Base-by-base conservation (phyloP, 2,113 vertebrate species). In the Suncus etruscus region DNA sequence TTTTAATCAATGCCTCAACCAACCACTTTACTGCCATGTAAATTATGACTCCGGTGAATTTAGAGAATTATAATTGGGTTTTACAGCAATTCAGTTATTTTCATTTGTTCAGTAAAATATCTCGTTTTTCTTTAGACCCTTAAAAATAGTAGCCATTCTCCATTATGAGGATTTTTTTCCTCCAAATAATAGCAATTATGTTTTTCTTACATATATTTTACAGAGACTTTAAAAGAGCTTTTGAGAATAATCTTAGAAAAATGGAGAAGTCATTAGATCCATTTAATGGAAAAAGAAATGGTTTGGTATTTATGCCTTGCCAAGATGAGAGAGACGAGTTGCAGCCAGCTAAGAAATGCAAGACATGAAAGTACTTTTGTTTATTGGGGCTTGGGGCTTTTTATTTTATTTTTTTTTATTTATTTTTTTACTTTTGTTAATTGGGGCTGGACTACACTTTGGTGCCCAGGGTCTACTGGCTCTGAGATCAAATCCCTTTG, bases 11-110 rank as follows among this genome's bases (percentile, higher is more conserved):
- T 79, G 22, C 70, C 74, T 69, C 90, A 86, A 66, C 69, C 65
- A 78, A 86, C 83, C 80, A 61, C 86, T 69, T 93, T 29, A 66
- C 70, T 94, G 81, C 84, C 12, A 89, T 90, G n/a, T 89, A 87
- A 92, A 84, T 94, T 89, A 87, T 88, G n/a, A 72, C 70, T 82
- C 78, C 78, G 73, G 68, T 83, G 61, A 77, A 86, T 88, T 25
- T 86, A 70, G 65, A 86, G 80, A 92, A 84, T 91, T 92, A 93
- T 79, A 89, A 95, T 94, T 86, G 83, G 50, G 8, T 69, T 94
- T 92, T 94, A 66, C 54, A 63, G 65, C 75, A 88, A 86, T 94
- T 94, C 45, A 90, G 24, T 83, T 90, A 95, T 76, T 92, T 75
- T 51, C 61, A 68, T 78, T 90, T 93, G 32, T 81, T 93, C 31